Evolutionary conservation across 1,140 invertebrate species (phyloP), one percentile per base, ranked within the genome.

Genomic region (Ceratosolen fusciceps): DNA sequence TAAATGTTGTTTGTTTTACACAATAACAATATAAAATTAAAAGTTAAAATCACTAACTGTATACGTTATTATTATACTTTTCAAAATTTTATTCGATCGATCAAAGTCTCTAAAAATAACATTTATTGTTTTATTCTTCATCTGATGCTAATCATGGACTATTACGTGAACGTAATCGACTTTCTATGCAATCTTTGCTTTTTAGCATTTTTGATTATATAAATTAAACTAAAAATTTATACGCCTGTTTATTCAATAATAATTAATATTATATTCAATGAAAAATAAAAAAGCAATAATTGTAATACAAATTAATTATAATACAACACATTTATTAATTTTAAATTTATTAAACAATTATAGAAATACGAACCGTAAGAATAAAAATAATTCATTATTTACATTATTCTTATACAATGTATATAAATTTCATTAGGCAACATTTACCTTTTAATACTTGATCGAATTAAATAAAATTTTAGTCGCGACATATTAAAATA

Each of bases 101-200:
- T 37, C 31, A 19, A 8, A 39, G 24, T 26, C 31, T 73, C 34
- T 39, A 73, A 37, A 73, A 58, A 73, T 73, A 72, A 58, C 49
- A 24, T 65, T 65, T 37, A 21, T 72, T 54, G 3, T 72, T 54
- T 72, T 21, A 14, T 31, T 73, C 71, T 72, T 54, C 31, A 58
- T 24, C 9, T 26, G 52, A 56, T 73, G n/a, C 52, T 73, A 73
- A 73, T 58, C 52, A 39, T 58, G 71, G 49, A 58, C 71, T 58
- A 56, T 73, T 73, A 73, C 52, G 71, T 73, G 52, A 73, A 39
- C 31, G 26, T 37, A 21, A 65, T 37, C 60, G 21, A 12, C 21
- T 73, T 26, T 72, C 29, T 37, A 31, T 39, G 21, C 34, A 54
- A 39, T 73, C 52, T 39, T 37, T 73, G 5, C 10, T 9, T 58